These are phyloP conservation scores for Artemia sinica DNA, from an alignment of 2,888 invertebrate species.

Conservation along the genomic window DNA sequence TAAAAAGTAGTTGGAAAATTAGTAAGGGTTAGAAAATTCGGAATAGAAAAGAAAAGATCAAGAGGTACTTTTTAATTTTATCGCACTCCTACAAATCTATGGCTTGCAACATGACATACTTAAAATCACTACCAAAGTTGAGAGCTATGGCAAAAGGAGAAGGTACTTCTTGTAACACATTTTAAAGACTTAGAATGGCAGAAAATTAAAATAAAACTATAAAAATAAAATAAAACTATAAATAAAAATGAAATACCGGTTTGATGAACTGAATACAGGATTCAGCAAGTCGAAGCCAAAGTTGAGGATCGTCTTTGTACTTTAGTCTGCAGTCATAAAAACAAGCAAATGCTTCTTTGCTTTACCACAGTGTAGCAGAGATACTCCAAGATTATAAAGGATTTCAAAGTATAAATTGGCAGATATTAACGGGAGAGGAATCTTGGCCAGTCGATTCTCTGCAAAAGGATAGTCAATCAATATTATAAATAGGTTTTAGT, in stretches of 20 bases:
- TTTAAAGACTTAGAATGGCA: too few relatives aligned
- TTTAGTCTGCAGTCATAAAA: constrained; percentile 39
- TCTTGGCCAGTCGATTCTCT: constrained; percentile 33
- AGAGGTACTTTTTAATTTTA: too few relatives aligned
- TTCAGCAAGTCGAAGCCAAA: constrained; percentile 85
- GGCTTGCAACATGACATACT: too few relatives aligned
- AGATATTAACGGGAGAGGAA: constrained; percentile 44
- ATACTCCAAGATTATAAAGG: constrained; percentile 65
- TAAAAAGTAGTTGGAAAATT: too few relatives aligned
- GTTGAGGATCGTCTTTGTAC: constrained; percentile 46
- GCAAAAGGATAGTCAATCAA: constrained; percentile 19
- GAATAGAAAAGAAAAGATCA: too few relatives aligned
- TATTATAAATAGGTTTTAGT: neutral
- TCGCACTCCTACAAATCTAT: too few relatives aligned
- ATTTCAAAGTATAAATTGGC: constrained; percentile 45
- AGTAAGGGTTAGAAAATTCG: too few relatives aligned
- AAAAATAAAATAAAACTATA: too few relatives aligned
- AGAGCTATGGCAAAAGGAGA: too few relatives aligned
- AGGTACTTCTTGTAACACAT: too few relatives aligned
- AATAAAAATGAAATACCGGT: constrained; percentile 31
- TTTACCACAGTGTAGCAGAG: constrained; percentile 60
- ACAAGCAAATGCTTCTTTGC: constrained; percentile 67
- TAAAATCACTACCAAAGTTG: too few relatives aligned
- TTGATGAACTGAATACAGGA: constrained; percentile 61
- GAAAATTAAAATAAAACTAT: too few relatives aligned